Evolutionary conservation across 2,888 invertebrate genomes (phyloP).

Genomic region (Mythimna pallens): DNA sequence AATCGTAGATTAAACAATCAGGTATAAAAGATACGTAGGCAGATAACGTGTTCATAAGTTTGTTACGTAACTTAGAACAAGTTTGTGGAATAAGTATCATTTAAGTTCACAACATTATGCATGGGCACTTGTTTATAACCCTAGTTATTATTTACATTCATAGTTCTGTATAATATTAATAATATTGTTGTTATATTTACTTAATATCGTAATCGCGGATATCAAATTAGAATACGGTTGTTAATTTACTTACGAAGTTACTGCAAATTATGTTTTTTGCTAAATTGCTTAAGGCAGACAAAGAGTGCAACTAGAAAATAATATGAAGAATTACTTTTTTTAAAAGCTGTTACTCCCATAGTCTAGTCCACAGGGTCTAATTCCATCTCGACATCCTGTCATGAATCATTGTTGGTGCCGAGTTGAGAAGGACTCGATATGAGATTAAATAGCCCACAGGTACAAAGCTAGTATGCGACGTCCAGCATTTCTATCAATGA

Average conservation of each 20-base stretch:
- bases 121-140: not conserved
- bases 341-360: no score
- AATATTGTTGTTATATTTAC: slow-evolving; percentile 16
- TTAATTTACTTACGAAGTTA: not conserved
- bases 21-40: slow-evolving; percentile 7
- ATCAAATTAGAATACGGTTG: not conserved
- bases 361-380: no score
- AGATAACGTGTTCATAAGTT: slow-evolving; percentile 12
- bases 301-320: not conserved
- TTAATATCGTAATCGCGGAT: not conserved
- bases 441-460: not conserved
- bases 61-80: slow-evolving; percentile 20
- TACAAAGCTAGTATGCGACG: not conserved
- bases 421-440: no score
- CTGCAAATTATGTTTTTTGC: not conserved
- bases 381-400: no score
- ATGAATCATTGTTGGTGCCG: no score
- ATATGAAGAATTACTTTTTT: no score
- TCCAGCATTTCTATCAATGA: not conserved
- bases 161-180: slow-evolving; percentile 4
- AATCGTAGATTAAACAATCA: slow-evolving; percentile 31
- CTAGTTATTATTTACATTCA: slow-evolving; percentile 10
- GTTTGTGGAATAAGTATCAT: slow-evolving; percentile 23
- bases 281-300: not conserved
- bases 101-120: slow-evolving; percentile 29